Evolutionary conservation across 2,797 vertebrate species (phyloP).

Genomic region (Eulemur coronatus): DNA sequence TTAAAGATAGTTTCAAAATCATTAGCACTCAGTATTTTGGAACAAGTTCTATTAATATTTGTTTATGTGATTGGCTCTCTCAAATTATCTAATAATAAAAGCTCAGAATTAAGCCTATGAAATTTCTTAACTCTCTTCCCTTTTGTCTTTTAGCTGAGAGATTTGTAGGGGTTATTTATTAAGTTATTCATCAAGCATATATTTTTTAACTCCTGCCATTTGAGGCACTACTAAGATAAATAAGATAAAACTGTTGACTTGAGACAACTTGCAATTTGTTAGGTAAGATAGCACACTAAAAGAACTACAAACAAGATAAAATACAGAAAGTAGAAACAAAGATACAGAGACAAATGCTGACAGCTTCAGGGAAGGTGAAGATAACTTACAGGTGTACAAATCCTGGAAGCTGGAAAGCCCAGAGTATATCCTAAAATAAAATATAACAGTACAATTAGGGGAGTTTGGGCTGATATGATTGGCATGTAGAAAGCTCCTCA

Average conservation of each 20-base stretch:
- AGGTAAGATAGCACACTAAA: neutral
- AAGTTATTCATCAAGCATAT: neutral
- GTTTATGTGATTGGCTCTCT: neutral
- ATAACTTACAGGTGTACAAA: neutral
- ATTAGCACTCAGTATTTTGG: neutral
- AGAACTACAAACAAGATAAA: neutral
- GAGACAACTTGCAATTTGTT: neutral
- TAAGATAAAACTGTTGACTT: neutral
- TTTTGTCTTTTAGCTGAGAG: neutral
- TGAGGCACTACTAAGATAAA: neutral
- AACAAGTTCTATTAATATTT: neutral
- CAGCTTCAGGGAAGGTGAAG: neutral
- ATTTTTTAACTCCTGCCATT: neutral
- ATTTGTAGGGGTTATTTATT: neutral
- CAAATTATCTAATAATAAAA: neutral
- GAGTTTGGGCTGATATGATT: neutral
- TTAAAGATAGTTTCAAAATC: conserved; percentile 27
- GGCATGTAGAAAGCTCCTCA: neutral
- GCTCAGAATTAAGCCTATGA: neutral
- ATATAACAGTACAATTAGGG: neutral
- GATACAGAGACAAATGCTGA: neutral
- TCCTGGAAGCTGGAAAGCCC: neutral
- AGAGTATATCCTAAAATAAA: neutral
- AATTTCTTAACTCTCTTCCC: neutral
- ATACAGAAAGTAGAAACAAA: neutral